phyloP scores from a whole-genome alignment of 2,888 invertebrate species.

The Sarcophaga rosellei region DNA sequence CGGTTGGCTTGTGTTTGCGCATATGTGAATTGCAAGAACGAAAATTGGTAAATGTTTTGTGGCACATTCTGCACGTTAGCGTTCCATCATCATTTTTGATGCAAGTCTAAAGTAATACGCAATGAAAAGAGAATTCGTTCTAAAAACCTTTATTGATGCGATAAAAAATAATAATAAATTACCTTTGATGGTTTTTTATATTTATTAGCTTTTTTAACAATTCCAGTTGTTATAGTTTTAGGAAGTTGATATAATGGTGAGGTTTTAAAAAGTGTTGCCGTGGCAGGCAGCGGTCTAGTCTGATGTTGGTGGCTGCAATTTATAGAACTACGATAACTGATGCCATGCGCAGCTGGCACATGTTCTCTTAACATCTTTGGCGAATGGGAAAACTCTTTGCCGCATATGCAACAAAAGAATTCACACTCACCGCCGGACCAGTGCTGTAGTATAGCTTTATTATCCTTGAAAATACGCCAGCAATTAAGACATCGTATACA shows the following conservation, averaged over 20 bases:
- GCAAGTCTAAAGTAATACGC: constrained; percentile 35
- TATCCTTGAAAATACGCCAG: constrained; percentile 74
- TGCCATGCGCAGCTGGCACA: constrained; percentile 72
- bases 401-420: constrained; percentile 76
- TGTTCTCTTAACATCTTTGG: constrained; percentile 75
- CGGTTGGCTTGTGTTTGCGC: constrained; percentile 73
- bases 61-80: constrained; percentile 73
- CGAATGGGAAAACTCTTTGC: constrained; percentile 73
- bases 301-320: constrained; percentile 18
- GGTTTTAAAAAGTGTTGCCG: constrained; percentile 19
- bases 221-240: constrained; percentile 3
- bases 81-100: constrained; percentile 65
- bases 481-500: constrained; percentile 76
- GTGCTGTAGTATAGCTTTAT: constrained; percentile 74
- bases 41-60: constrained; percentile 73
- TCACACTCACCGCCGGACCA: constrained; percentile 75
- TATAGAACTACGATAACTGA: constrained; percentile 71
- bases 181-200: constrained; percentile 45
- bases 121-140: background rate
- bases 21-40: constrained; percentile 76
- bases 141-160: constrained; percentile 1
- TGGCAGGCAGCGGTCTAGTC: background rate
- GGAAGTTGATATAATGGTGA: background rate
- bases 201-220: constrained; percentile 23
- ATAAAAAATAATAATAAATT: constrained; percentile 26